Conservation (phyloP, 2,113 vertebrate genomes). For the Catharus bicknelli region DNA sequence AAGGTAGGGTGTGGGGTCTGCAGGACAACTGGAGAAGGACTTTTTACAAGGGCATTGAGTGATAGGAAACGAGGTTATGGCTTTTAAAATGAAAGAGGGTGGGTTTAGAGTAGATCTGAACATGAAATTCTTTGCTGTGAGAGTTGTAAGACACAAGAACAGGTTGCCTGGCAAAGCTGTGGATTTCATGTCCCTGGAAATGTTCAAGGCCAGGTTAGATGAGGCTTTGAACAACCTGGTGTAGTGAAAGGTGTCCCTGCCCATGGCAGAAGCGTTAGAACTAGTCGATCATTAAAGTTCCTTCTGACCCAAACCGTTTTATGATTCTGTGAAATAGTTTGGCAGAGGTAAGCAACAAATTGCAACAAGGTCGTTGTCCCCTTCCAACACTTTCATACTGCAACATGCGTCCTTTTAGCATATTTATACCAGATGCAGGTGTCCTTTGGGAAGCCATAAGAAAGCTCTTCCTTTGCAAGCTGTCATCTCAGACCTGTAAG, state of each 20-base stretch:
- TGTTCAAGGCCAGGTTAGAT: not conserved
- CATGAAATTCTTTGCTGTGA: not conserved
- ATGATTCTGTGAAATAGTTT: not conserved
- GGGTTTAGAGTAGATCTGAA: not conserved
- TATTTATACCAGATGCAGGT: accelerated
- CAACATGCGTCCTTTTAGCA: accelerated
- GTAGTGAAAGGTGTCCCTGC: not conserved
- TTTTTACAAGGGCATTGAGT: not conserved
- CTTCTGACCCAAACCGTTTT: not conserved
- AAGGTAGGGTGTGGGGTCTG: not conserved
- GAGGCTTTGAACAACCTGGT: not conserved
- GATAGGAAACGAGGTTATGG: not conserved
- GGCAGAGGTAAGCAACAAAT: not conserved
- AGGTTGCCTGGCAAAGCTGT: not conserved
- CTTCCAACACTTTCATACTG: not conserved
- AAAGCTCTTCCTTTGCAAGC: not conserved
- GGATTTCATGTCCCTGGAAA: not conserved
- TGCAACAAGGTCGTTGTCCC: not conserved
- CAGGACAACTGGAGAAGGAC: not conserved
- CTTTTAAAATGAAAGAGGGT: not conserved
- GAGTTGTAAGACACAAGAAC: not conserved
- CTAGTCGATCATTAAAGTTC: not conserved
- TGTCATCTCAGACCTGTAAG: accelerated
- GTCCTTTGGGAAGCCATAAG: not conserved
- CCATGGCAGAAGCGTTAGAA: not conserved